Evolutionary conservation across 2,113 vertebrate genomes (phyloP), one percentile per base, ranked within the genome.

Genomic region (Tonatia bakeri): DNA sequence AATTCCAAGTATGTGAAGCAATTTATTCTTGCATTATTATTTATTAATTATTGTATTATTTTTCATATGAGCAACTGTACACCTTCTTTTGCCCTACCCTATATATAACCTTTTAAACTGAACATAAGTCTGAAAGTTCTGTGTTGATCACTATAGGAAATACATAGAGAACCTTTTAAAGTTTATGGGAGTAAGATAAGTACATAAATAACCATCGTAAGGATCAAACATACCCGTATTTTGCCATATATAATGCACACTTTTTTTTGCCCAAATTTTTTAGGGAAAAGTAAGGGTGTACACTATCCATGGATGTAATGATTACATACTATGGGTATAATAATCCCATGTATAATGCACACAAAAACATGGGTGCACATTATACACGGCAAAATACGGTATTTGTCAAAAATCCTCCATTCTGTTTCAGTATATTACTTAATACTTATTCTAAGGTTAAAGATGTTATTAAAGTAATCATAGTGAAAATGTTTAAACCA

Each of bases 401-500:
- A 82, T 33, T 65, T 80, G 38, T 90, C 22, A 94, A 88, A 50
- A 90, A 61, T 45, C 72, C 69, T 52, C 33, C 36, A 84, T 94
- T 36, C 65, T 85, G 4, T 85, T 90, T 96, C 26, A 79, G 22
- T 61, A n/a, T 88, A 15, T 87, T 95, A 80, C 72, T 94, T 94
- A 86, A 84, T 76, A 61, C n/a, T 70, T 82, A 81, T 22, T 54
- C 65, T 86, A 76, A 70, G 59, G 40, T 84, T 70, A 94, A 91
- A 84, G 14, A 20, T 90, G 59, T 70, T 96, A 94, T 93, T 96
- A 90, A 76, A 81, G 28, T 50, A 86, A 91, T 91, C 50, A 70
- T 94, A 95, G 90, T 95, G 76, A 87, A 94, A 91, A n/a, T 79
- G 17, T 92, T 87, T 52, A 56, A 80, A 88, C 26, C n/a, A 70